Base-by-base conservation (phyloP, 2,113 vertebrate species). In the Manacus vitellinus region DNA sequence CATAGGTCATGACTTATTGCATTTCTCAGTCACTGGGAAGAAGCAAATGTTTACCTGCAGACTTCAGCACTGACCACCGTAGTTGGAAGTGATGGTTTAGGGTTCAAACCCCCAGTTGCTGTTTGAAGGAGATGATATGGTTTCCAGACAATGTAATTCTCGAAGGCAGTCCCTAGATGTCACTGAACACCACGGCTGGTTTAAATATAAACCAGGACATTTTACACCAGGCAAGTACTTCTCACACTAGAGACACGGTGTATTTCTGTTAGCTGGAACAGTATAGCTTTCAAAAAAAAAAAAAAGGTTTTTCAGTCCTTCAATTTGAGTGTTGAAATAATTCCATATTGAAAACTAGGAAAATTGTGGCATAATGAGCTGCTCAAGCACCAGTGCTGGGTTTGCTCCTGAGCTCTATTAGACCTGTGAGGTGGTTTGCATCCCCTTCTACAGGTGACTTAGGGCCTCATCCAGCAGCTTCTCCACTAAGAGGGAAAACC, bases 151-250 rank as follows among this genome's bases (percentile, higher is more conserved):
- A 6, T 97, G 97, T 54, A 97, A 30, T 96, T 55, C 92, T 92
- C 13, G 0, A 52, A 77, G 55, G 33, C 25, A 51, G 88, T 94
- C 97, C 95, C 96, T 98, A 98, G 97, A 96, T 98, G 97, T 97
- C 97, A 96, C 95, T 97, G 54, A 97, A 96, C 72, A 94, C 96
- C 96, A 86, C 3, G 47, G 25, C 87, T 96, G 80, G 28, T 52
- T 92, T 86, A 37, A 89, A 67, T 22, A 23, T 3, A 27, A 72
- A 51, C 31, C 59, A 62, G n/a, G 30, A 3, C 3, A 3, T 28
- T 82, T 67, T 33, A 37, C n/a, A 66, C 6, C 33, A 37, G 28
- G 7, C 10, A 12, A 33, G 12, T 35, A 31, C 25, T 72, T 54
- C 30, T 33, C 33, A 14, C 6, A 52, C 75, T 24, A 12, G 10